Base-by-base conservation (phyloP, 2,797 vertebrate genomes). In the Amblyopsis hoosieri region DNA sequence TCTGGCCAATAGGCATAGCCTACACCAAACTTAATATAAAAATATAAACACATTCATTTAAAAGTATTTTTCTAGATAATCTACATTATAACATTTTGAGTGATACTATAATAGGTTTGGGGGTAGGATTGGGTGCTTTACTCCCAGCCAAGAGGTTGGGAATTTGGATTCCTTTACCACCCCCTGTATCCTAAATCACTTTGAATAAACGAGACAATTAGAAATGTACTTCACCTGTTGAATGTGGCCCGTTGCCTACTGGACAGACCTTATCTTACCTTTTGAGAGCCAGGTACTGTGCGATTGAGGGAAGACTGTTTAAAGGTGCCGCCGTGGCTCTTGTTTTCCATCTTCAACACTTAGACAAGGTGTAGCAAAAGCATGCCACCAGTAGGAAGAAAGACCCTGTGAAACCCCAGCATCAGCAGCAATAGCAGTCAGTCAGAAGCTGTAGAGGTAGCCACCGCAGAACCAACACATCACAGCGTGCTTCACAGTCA, bases 301-400 rank as follows among this genome's bases (percentile, higher is more conserved):
- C 97, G 96, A 87, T 95, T 97, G 82, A 99, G 93, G 0, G 97
- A 99, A 45, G 90, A 75, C 42, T 93, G 92, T 85, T 94, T 96
- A 80, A 95, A 94, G 59, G 93, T 95, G 66, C 91, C 89, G 55
- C 90, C 87, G 78, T 90, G 70, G 72, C 87, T 90, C 63, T 89
- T 94, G 62, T 75, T 12, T 65, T 94, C 93, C 92, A 94, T 94
- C 62, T 12, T 72, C 71, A 67, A 70, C 61, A 29, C 64, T 64
- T 54, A 53, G 52, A 67, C 9, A 64, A 57, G n/a, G 61, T 55
- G 66, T 76, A 63, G 79, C 60, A 72, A 58, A 49, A 51, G 53
- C 54, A 9, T 63, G 57, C 51, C 54, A 48, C 47, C 55, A 8
- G 13, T 54, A 69, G 47, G 62, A 55, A 4, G 50, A 75, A 74